phyloP scores from a whole-genome alignment of 2,113 vertebrate genomes.

The Myrmecophaga tridactyla region DNA sequence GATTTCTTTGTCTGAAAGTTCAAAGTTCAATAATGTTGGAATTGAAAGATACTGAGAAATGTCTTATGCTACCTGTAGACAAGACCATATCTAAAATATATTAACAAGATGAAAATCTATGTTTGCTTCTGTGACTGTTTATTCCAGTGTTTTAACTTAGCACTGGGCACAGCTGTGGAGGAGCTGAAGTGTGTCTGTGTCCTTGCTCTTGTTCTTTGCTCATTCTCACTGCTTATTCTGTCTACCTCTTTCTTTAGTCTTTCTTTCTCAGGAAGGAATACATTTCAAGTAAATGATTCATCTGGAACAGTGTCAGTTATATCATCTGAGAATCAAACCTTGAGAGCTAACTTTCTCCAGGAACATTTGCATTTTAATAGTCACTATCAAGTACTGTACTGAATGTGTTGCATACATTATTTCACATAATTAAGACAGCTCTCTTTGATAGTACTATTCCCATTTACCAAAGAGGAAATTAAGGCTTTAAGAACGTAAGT shows the following conservation, averaged over 20 bases:
- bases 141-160: background rate
- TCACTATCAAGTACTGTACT: background rate
- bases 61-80: background rate
- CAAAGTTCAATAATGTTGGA: background rate
- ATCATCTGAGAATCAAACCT: background rate
- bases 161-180: background rate
- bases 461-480: background rate
- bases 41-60: background rate
- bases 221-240: background rate
- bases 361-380: constrained; percentile 21
- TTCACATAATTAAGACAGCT: background rate
- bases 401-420: background rate
- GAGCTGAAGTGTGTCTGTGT: background rate
- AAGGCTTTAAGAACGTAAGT: background rate
- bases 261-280: background rate
- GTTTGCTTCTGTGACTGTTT: background rate
- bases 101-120: background rate
- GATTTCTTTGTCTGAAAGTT: background rate
- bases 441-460: background rate
- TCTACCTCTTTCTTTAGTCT: background rate
- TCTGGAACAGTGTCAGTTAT: background rate
- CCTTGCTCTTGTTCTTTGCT: background rate
- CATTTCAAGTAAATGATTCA: too few relatives aligned
- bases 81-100: background rate
- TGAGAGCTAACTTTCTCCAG: background rate